Percentiles rank a stretch among this genome's conserved stretches.
Conservation (phyloP, 2,113 vertebrate species). For the Plotosus lineatus region DNA sequence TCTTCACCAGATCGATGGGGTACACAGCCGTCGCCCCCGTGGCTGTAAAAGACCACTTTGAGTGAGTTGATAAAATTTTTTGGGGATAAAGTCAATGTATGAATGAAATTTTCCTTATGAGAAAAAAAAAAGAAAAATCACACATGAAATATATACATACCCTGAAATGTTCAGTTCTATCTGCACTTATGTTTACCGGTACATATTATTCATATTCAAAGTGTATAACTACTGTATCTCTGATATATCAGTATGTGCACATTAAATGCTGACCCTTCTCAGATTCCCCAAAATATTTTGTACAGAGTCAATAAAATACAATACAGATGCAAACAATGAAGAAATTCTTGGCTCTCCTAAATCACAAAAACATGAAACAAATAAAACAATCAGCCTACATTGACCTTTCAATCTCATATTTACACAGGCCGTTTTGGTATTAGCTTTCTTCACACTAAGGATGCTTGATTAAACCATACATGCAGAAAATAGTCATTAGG, state of each 20-base stretch:
- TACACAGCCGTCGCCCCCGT: conserved; percentile 94
- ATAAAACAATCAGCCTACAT: conserved; percentile 5
- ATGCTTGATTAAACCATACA: conserved; percentile 17
- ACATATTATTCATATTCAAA: background rate
- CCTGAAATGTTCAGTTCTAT: background rate
- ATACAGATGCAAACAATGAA: conserved; percentile 5
- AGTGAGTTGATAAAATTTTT: no score
- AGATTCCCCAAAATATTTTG: background rate
- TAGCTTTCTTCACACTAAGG: conserved; percentile 12
- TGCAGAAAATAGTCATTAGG: conserved; percentile 47
- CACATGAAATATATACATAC: background rate
- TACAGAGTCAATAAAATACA: background rate
- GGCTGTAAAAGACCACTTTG: conserved; percentile 73
- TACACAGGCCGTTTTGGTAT: conserved; percentile 18
- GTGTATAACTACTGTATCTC: background rate
- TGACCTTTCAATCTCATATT: conserved; percentile 18
- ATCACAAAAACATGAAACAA: background rate
- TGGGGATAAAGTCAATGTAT: no score
- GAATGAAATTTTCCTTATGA: background rate
- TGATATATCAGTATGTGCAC: background rate
- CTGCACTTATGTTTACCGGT: background rate
- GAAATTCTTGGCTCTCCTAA: background rate
- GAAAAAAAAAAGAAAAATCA: no score
- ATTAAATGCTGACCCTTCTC: background rate
- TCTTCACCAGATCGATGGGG: conserved; percentile 96